These are phyloP conservation scores for Rhinichthys klamathensis DNA, from an alignment of 2,113 vertebrate species.

Conservation along the genomic window DNA sequence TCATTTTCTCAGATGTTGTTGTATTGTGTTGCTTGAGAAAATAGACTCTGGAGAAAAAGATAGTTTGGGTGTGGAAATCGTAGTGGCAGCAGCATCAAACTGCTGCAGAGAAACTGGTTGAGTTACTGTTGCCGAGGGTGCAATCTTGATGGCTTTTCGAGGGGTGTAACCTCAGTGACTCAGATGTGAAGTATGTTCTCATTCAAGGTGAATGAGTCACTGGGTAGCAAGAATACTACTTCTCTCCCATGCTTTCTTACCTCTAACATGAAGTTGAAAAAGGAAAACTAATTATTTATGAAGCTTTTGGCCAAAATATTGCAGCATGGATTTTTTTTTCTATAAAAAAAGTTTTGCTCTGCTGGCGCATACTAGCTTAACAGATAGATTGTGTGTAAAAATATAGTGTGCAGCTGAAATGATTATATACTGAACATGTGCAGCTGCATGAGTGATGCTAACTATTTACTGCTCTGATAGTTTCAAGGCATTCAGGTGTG, in stretches of 20 bases:
- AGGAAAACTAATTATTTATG: background rate
- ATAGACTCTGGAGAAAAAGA: slow-evolving; percentile 3
- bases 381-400: too few species aligned
- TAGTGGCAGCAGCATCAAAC: slow-evolving; percentile 11
- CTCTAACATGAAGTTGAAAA: background rate
- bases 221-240: slow-evolving; percentile 39
- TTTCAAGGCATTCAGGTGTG: background rate
- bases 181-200: slow-evolving; percentile 73
- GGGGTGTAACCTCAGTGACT: slow-evolving; percentile 77
- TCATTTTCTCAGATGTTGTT: slow-evolving; percentile 8
- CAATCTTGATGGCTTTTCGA: slow-evolving; percentile 58
- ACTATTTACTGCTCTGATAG: too few species aligned
- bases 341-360: too few species aligned
- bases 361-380: too few species aligned
- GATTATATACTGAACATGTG: too few species aligned
- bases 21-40: background rate
- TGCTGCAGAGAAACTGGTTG: slow-evolving; percentile 67
- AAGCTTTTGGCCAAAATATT: slow-evolving; percentile 15
- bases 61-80: slow-evolving; percentile 33
- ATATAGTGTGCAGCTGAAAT: too few species aligned
- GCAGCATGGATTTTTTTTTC: background rate
- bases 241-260: slow-evolving; percentile 20
- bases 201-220: slow-evolving; percentile 78
- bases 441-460: too few species aligned
- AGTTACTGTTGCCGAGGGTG: slow-evolving; percentile 67